Evolutionary conservation across 2,888 invertebrate species (phyloP).

Genomic region (Aquatica leii): DNA sequence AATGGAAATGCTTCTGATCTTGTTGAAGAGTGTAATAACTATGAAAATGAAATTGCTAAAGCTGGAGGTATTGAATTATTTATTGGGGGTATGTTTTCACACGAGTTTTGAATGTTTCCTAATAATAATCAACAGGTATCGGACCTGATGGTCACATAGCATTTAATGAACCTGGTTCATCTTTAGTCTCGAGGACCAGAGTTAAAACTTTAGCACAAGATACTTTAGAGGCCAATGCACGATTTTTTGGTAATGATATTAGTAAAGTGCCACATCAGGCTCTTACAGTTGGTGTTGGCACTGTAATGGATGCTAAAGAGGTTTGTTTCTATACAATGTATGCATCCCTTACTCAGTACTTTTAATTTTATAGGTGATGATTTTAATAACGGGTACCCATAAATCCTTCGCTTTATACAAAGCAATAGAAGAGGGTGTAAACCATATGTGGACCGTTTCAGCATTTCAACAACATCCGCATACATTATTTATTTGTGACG

Average conservation of each 20-base stretch:
- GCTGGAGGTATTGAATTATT: slow-evolving; percentile 97
- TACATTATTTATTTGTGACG: slow-evolving; percentile 95
- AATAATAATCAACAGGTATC: slow-evolving; percentile 71
- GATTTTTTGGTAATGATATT: slow-evolving; percentile 96
- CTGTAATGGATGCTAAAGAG: slow-evolving; percentile 98
- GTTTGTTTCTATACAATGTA: slow-evolving; percentile 62
- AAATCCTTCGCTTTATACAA: slow-evolving; percentile 97
- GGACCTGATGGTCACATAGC: slow-evolving; percentile 99
- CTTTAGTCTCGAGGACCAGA: slow-evolving; percentile 92
- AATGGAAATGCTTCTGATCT: slow-evolving; percentile 93
- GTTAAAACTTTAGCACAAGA: slow-evolving; percentile 97
- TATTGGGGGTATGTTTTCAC: slow-evolving; percentile 78
- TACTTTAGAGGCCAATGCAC: slow-evolving; percentile 95
- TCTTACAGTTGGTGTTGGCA: slow-evolving; percentile 97
- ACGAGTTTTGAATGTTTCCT: neutral
- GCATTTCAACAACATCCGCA: slow-evolving; percentile 96
- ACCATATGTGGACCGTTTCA: slow-evolving; percentile 99
- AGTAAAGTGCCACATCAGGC: slow-evolving; percentile 94
- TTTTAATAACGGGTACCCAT: slow-evolving; percentile 95
- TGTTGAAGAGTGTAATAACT: slow-evolving; percentile 83
- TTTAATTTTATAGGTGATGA: slow-evolving; percentile 78
- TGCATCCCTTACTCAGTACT: neutral
- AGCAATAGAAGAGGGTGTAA: slow-evolving; percentile 97
- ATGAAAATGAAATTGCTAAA: slow-evolving; percentile 81
- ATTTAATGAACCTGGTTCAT: slow-evolving; percentile 99